Conservation (phyloP, 2,113 vertebrate genomes). For the Rhinolophus ferrumequinum region DNA sequence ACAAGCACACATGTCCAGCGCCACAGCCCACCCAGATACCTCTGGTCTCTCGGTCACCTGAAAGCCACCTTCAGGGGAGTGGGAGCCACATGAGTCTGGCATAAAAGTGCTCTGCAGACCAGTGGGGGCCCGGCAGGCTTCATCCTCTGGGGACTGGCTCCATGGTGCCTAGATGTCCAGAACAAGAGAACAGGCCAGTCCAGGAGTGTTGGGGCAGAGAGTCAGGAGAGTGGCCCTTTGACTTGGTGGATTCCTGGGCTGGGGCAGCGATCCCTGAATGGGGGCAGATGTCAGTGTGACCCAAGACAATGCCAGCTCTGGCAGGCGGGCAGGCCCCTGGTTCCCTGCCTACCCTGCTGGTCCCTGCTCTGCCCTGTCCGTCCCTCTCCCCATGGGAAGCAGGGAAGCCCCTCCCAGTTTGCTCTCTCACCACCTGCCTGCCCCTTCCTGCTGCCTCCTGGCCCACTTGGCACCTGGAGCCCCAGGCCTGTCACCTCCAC, state of each 20-base stretch:
- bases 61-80: no score
- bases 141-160: not conserved
- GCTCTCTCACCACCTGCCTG: not conserved
- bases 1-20: not conserved
- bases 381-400: not conserved
- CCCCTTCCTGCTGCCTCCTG: not conserved
- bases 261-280: not conserved
- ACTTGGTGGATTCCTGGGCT: not conserved
- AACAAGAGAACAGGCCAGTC: not conserved
- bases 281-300: not conserved
- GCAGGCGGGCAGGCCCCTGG: not conserved
- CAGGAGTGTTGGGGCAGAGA: not conserved
- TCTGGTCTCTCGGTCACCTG: not conserved
- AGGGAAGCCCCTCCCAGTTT: not conserved
- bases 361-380: not conserved
- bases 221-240: not conserved
- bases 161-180: not conserved
- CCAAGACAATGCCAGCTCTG: not conserved
- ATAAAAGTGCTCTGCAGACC: not conserved
- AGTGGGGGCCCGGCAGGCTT: not conserved
- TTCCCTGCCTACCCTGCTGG: not conserved
- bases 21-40: not conserved
- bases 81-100: not conserved
- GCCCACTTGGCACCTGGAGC: not conserved
- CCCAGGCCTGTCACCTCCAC: not conserved